phyloP scores from a whole-genome alignment of 2,797 vertebrate species.

The Dryobates pubescens region DNA sequence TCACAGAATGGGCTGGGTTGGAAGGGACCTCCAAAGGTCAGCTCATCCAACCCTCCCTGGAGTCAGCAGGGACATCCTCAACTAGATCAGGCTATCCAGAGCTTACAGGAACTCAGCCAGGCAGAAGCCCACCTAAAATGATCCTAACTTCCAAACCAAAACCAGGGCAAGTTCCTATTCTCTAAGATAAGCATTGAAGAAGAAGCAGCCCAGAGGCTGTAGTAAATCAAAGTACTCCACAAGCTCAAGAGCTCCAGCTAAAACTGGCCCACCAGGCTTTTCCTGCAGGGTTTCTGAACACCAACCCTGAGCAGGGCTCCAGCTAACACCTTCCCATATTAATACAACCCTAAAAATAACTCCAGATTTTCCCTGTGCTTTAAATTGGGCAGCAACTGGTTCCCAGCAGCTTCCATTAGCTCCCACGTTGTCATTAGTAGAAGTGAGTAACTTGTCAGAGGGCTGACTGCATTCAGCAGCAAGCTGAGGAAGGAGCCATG shows the following conservation, averaged over 20 bases:
- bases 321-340: background rate
- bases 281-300: background rate
- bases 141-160: background rate
- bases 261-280: background rate
- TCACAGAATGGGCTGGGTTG: no score
- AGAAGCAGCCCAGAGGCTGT: background rate
- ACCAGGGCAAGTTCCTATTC: background rate
- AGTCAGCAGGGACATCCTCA: no score
- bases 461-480: background rate
- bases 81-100: background rate
- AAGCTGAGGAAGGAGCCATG: background rate
- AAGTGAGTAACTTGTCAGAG: background rate
- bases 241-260: background rate
- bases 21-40: no score
- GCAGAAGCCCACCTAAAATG: background rate
- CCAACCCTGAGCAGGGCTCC: background rate
- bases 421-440: background rate
- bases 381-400: conserved; percentile 16
- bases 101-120: background rate
- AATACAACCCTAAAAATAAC: conserved; percentile 13
- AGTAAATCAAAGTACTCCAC: background rate
- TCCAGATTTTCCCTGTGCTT: background rate
- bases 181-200: background rate
- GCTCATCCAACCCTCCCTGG: no score
- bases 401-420: conserved; percentile 8